Evolutionary conservation across 2,888 invertebrate genomes (phyloP).

Genomic region (Petrolisthes cinctipes): DNA sequence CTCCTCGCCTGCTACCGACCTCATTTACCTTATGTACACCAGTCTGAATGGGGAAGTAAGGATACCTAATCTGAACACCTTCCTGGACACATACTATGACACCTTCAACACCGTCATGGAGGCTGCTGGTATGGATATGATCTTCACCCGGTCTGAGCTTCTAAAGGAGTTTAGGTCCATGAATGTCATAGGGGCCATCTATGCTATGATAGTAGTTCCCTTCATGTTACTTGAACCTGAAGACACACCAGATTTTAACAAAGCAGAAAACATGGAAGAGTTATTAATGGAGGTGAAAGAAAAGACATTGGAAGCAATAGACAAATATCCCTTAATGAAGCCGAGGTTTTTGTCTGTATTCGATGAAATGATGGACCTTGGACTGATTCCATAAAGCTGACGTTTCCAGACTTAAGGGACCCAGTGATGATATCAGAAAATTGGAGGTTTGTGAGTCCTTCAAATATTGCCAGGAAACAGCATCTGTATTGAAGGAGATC

Average conservation of each 20-base stretch:
- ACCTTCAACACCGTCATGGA: slow-evolving; percentile 34
- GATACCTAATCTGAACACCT: not conserved
- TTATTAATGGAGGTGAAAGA: not conserved
- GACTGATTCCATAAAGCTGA: slow-evolving; percentile 12
- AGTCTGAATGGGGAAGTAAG: slow-evolving; percentile 2
- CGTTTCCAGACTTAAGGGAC: no score
- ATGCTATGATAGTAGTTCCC: slow-evolving; percentile 34
- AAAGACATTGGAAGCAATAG: not conserved
- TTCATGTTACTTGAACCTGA: slow-evolving; percentile 33
- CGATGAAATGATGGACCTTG: slow-evolving; percentile 43
- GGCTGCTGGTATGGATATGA: not conserved
- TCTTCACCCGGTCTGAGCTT: slow-evolving; percentile 4
- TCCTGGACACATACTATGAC: slow-evolving; percentile 26
- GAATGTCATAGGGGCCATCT: slow-evolving; percentile 3
- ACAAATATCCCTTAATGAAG: slow-evolving; percentile 13
- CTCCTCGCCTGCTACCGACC: slow-evolving; percentile 5
- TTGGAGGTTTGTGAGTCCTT: no score
- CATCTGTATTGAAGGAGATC: no score
- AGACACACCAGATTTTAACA: slow-evolving; percentile 17
- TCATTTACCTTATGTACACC: not conserved
- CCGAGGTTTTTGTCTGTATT: slow-evolving; percentile 38
- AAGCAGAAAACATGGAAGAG: slow-evolving; percentile 17
- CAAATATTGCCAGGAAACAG: no score
- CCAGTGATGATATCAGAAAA: no score
- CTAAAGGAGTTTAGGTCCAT: not conserved